Percentiles rank a stretch among this genome's conserved stretches.
Evolutionary conservation across 2,113 vertebrate species (phyloP).

Genomic region (Hippocampus comes): DNA sequence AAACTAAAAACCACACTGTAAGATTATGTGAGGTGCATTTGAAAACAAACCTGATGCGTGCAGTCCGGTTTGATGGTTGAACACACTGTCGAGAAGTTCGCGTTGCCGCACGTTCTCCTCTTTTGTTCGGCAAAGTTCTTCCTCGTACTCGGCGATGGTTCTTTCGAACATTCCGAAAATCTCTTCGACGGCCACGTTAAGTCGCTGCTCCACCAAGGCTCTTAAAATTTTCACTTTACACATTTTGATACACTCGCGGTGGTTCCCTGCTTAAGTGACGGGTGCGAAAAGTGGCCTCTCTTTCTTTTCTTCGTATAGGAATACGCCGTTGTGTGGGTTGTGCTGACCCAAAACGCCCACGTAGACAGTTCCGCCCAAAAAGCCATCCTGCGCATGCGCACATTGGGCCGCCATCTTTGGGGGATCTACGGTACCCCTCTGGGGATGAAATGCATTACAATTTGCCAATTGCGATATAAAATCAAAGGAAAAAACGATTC

Average conservation of each 20-base stretch:
- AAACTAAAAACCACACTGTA: not conserved
- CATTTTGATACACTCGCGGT: not conserved
- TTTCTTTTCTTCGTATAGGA: not conserved
- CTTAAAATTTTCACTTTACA: not conserved
- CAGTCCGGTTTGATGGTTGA: not conserved
- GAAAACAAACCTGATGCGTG: not conserved
- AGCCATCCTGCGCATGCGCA: not conserved
- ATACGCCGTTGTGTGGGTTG: not conserved
- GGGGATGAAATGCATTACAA: not conserved
- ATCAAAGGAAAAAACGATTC: no score
- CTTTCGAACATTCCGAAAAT: constrained; percentile 6
- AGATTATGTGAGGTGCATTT: not conserved
- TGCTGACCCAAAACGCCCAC: not conserved
- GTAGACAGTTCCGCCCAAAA: constrained; percentile 2
- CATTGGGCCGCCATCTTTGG: not conserved
- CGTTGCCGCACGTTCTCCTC: constrained; percentile 6
- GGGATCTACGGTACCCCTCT: not conserved
- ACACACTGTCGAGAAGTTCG: not conserved
- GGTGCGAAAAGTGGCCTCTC: not conserved
- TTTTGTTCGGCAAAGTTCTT: constrained; percentile 5
- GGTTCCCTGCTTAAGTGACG: not conserved
- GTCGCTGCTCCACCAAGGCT: constrained; percentile 1
- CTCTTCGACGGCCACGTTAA: constrained; percentile 3
- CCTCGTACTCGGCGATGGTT: constrained; percentile 5
- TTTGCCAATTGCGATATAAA: not conserved